Evolutionary conservation across 37 sponge, comb jelly and placozoan genomes (phyloP).

Genomic region (Cladorhizidae sp.): DNA sequence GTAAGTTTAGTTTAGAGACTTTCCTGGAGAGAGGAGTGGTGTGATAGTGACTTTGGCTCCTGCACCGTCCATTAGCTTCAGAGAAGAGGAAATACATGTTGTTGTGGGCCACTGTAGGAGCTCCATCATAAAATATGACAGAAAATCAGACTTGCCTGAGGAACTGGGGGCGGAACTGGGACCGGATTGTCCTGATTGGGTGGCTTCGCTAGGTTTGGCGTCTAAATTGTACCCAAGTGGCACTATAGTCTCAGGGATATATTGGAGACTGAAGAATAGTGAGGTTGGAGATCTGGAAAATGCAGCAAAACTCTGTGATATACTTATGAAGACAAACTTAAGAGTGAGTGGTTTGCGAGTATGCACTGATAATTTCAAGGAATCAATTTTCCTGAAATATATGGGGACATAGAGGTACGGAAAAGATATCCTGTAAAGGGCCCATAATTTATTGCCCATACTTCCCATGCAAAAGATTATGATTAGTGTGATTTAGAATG

Average conservation of each 20-base stretch:
- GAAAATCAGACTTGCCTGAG: no score
- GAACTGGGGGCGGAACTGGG: background rate
- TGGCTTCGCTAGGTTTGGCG: background rate
- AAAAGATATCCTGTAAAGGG: no score
- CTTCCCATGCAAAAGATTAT: no score
- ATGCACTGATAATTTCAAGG: no score
- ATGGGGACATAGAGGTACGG: no score
- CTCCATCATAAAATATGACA: no score
- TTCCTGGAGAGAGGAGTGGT: background rate
- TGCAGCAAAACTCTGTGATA: background rate
- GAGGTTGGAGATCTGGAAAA: background rate
- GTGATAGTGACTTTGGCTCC: conserved; percentile 5
- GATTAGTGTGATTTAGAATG: no score
- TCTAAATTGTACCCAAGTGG: conserved; percentile 30
- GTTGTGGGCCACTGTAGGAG: conserved; percentile 33
- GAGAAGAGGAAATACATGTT: background rate
- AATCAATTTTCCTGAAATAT: no score
- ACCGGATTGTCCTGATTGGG: conserved; percentile 37
- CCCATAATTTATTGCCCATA: no score
- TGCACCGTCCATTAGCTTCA: background rate
- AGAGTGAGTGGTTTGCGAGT: background rate
- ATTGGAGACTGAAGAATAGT: conserved; percentile 2
- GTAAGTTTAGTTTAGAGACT: background rate
- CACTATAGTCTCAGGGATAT: conserved; percentile 21
- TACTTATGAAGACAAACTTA: conserved; percentile 7